phyloP scores from a whole-genome alignment of 2,797 vertebrate genomes.

The Sebastes taczanowskii region DNA sequence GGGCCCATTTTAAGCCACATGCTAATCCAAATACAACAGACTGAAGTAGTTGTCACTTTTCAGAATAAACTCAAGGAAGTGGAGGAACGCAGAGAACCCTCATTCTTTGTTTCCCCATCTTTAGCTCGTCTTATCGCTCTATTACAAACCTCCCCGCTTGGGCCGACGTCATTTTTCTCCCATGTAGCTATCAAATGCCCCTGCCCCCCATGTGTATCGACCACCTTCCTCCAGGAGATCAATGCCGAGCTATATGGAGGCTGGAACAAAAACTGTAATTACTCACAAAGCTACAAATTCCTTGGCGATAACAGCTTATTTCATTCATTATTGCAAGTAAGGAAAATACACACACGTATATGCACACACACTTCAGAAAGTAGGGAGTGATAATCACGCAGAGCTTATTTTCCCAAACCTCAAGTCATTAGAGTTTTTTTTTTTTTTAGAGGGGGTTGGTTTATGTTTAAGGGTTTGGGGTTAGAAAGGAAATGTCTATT shows the following conservation, averaged over 20 bases:
- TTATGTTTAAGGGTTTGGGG: neutral
- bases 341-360: slow-evolving; percentile 48
- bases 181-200: slow-evolving; percentile 78
- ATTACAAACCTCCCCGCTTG: slow-evolving; percentile 75
- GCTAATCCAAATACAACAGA: neutral
- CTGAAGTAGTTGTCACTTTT: slow-evolving; percentile 14
- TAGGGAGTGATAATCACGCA: slow-evolving; percentile 17
- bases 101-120: slow-evolving; percentile 54
- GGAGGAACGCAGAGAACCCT: slow-evolving; percentile 9
- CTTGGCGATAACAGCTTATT: slow-evolving; percentile 76
- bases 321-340: slow-evolving; percentile 70
- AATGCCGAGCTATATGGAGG: slow-evolving; percentile 79
- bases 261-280: slow-evolving; percentile 83
- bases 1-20: slow-evolving; percentile 4
- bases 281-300: slow-evolving; percentile 85
- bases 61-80: slow-evolving; percentile 32
- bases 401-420: slow-evolving; percentile 12
- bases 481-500: neutral
- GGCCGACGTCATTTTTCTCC: slow-evolving; percentile 82
- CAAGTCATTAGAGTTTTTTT: rapidly evolving
- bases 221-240: slow-evolving; percentile 77
- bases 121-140: slow-evolving; percentile 73
- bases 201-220: slow-evolving; percentile 80
- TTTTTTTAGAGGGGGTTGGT: neutral
- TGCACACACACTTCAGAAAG: slow-evolving; percentile 18